Evolutionary conservation across 1,140 invertebrate genomes (phyloP).

Genomic region (Euura saliciscinereae): DNA sequence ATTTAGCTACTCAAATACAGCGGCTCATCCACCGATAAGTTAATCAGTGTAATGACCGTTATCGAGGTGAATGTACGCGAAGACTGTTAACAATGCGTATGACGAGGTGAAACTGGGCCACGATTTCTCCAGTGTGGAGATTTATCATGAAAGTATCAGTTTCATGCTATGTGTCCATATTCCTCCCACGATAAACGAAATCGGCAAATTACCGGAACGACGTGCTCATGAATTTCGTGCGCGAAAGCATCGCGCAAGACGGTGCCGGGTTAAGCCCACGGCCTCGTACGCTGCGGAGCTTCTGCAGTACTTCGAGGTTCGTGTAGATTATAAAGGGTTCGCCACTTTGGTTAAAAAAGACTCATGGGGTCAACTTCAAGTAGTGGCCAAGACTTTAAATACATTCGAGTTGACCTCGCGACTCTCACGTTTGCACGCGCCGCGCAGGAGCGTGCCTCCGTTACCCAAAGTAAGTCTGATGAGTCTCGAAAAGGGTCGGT

Average conservation of each 20-base stretch:
- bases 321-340: neutral
- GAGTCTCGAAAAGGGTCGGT: neutral
- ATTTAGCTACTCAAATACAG: no score
- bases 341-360: neutral
- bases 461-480: neutral
- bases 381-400: neutral
- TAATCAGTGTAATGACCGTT: no score
- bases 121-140: no score
- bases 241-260: neutral
- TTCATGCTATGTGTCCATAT: neutral
- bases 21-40: no score
- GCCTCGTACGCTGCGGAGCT: neutral
- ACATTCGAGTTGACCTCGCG: neutral
- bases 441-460: neutral
- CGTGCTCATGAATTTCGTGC: conserved; percentile 1
- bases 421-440: conserved; percentile 4
- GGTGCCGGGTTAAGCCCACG: neutral
- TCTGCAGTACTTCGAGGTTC: neutral
- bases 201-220: neutral
- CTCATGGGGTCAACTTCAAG: neutral
- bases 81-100: no score
- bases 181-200: neutral
- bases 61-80: no score
- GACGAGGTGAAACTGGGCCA: no score
- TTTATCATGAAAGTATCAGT: no score